These are phyloP conservation scores for Lymantria monacha DNA, from an alignment of 2,888 invertebrate genomes.

Conservation along the genomic window DNA sequence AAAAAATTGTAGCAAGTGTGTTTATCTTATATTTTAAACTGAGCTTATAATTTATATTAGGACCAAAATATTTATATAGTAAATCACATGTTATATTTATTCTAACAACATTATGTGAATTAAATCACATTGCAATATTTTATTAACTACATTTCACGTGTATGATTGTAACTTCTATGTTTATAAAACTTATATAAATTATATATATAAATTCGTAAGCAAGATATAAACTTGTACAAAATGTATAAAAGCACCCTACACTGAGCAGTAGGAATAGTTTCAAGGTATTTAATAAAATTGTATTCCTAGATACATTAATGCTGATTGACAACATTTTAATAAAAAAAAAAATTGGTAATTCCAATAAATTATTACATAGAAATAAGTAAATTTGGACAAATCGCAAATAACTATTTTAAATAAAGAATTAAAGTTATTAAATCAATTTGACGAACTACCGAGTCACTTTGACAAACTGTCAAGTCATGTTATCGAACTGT, in stretches of 20 bases:
- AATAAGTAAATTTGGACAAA: no score
- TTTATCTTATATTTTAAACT: no score
- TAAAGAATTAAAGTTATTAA: no score
- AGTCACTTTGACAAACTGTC: no score
- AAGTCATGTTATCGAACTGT: no score
- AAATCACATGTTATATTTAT: constrained; percentile 2
- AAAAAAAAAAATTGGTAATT: not conserved
- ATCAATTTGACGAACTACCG: no score
- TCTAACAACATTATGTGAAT: constrained; percentile 1
- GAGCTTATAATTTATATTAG: no score
- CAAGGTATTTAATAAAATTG: constrained; percentile 11
- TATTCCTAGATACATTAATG: constrained; percentile 6
- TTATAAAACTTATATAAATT: constrained; percentile 8
- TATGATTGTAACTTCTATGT: constrained; percentile 9
- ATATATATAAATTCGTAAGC: constrained; percentile 32
- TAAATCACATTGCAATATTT: not conserved
- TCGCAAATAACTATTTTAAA: no score
- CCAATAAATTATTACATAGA: no score
- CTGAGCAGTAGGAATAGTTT: constrained; percentile 29
- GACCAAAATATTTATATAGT: no score
- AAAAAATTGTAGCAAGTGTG: no score
- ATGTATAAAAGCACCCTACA: constrained; percentile 38
- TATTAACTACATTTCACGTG: not conserved
- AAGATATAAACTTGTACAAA: constrained; percentile 27
- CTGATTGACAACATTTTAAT: constrained; percentile 2